phyloP scores from a whole-genome alignment of 2,797 vertebrate species.

The Sarcoramphus papa region DNA sequence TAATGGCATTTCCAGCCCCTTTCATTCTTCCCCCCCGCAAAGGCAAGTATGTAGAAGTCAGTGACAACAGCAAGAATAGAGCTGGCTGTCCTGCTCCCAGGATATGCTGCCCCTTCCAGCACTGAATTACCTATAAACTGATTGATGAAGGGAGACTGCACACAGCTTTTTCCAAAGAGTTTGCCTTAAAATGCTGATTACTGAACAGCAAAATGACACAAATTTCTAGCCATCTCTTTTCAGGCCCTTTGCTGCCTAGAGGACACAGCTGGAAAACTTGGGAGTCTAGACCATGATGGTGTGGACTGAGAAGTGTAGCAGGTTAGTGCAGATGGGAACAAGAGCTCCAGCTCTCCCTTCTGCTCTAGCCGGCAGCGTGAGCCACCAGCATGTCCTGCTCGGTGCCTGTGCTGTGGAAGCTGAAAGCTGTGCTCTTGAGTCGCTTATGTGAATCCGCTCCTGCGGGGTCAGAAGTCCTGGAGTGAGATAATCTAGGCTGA shows the following conservation, averaged over 20 bases:
- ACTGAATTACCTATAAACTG: neutral
- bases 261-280: neutral
- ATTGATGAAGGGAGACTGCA: neutral
- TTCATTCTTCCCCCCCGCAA: rapidly evolving
- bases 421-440: neutral
- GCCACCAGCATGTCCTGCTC: neutral
- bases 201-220: neutral
- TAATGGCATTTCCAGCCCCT: neutral
- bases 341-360: neutral
- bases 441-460: rapidly evolving
- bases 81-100: neutral
- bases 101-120: neutral
- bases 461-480: neutral
- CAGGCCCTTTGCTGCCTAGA: neutral
- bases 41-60: neutral
- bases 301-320: neutral
- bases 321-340: neutral
- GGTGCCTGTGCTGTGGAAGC: neutral
- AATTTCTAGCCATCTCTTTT: neutral
- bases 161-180: neutral
- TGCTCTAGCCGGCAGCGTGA: rapidly evolving
- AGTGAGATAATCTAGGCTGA: neutral
- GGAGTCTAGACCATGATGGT: neutral
- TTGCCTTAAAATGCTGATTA: neutral
- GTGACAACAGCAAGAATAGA: neutral